phyloP scores from a whole-genome alignment of 2,888 invertebrate species.

The Ormyrus labotus region DNA sequence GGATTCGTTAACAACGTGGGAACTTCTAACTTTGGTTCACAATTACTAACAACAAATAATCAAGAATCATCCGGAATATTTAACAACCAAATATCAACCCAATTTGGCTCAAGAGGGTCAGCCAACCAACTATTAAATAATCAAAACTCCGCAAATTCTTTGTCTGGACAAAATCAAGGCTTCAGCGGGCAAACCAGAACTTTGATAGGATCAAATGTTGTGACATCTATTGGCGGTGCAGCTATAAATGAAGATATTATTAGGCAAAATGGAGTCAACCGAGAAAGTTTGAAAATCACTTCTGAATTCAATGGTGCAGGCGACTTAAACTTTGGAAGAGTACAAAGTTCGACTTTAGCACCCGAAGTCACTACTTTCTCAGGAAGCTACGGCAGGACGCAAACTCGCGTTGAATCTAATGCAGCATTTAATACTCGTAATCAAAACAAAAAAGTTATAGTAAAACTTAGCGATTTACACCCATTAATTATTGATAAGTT shows the following conservation, averaged over 20 bases:
- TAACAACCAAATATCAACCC: constrained; percentile 4
- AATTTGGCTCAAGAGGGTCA: background rate
- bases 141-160: constrained; percentile 1
- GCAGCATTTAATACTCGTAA: constrained; percentile 71
- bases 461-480: constrained; percentile 84
- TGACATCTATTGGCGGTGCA: constrained; percentile 47
- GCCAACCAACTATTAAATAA: constrained; percentile 1
- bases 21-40: constrained; percentile 5
- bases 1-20: constrained; percentile 28
- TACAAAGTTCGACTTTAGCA: constrained; percentile 29
- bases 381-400: constrained; percentile 48
- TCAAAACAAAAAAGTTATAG: constrained; percentile 76
- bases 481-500: constrained; percentile 84
- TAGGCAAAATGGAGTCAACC: constrained; percentile 30
- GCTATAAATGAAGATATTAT: constrained; percentile 10
- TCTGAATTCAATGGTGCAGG: constrained; percentile 28
- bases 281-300: constrained; percentile 17
- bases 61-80: background rate
- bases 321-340: background rate
- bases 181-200: constrained; percentile 47
- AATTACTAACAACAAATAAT: background rate
- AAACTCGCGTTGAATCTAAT: constrained; percentile 33
- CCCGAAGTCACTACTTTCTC: constrained; percentile 61
- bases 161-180: constrained; percentile 40
- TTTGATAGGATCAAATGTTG: constrained; percentile 50